These are phyloP conservation scores for Genyomyrus donnyi DNA, from an alignment of 2,113 vertebrate species.

Conservation along the genomic window DNA sequence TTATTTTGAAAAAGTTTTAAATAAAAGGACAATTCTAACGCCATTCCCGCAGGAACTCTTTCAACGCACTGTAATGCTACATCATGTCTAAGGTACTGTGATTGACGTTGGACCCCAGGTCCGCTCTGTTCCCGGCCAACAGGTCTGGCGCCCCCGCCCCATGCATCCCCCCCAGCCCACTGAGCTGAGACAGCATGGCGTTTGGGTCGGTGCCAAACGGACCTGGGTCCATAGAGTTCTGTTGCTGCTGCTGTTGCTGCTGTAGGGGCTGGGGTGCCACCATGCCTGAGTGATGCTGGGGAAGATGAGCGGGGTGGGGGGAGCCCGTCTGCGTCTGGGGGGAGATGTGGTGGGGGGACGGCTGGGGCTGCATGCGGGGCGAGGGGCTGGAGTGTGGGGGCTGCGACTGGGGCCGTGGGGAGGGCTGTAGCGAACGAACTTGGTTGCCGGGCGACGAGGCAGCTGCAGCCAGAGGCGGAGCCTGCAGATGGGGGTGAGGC, in stretches of 20 bases:
- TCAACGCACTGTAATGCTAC: conserved; percentile 82
- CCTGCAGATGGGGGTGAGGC: conserved; percentile 79
- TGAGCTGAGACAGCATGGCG: conserved; percentile 85
- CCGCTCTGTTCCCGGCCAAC: conserved; percentile 70
- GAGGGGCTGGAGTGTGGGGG: conserved; percentile 95
- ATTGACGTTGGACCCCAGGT: conserved; percentile 87
- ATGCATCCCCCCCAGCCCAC: conserved; percentile 83
- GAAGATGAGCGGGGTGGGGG: conserved; percentile 76
- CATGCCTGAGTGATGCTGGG: conserved; percentile 66
- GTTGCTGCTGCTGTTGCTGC: conserved; percentile 77
- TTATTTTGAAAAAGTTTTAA: conserved; percentile 67
- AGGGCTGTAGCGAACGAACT: conserved; percentile 92
- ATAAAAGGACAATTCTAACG: conserved; percentile 52
- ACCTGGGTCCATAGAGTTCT: conserved; percentile 68
- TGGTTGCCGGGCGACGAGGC: conserved; percentile 78
- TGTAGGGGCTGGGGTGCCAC: conserved; percentile 75
- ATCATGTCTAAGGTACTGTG: conserved; percentile 92
- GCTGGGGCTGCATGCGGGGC: conserved; percentile 64
- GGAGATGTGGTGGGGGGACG: conserved; percentile 91
- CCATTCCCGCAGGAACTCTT: conserved; percentile 40
- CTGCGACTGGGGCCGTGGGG: conserved; percentile 86
- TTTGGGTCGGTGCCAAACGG: conserved; percentile 59
- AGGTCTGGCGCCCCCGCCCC: conserved; percentile 75
- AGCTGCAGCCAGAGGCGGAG: conserved; percentile 66
- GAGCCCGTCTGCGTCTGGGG: conserved; percentile 94